A percentile compares a stretch with the other conserved stretches of the same genome.
These are phyloP conservation scores for Torymus texanus DNA, from an alignment of 2,888 invertebrate species.

Conservation along the genomic window DNA sequence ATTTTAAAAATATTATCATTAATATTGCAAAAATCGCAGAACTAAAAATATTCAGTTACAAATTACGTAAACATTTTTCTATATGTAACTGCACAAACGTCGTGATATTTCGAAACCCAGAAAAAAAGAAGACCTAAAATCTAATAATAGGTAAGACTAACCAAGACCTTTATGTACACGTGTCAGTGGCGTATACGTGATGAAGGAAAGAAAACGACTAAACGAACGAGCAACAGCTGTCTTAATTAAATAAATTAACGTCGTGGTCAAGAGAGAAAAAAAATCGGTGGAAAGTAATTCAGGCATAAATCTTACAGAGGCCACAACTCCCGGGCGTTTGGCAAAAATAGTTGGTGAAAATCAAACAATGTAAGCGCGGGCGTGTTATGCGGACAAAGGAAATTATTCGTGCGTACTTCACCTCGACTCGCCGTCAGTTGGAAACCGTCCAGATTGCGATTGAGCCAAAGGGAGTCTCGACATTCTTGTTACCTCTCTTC, in stretches of 20 bases:
- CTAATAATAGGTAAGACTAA: no score
- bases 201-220: not conserved
- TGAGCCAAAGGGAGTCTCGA: constrained; percentile 17
- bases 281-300: no score
- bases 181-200: not conserved
- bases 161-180: no score
- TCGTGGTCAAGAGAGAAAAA: no score
- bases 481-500: constrained; percentile 12
- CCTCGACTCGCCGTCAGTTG: constrained; percentile 20
- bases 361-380: constrained; percentile 4
- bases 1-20: no score
- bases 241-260: constrained; percentile 14
- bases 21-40: not conserved
- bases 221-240: constrained; percentile 12
- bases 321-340: not conserved
- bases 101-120: not conserved
- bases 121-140: no score
- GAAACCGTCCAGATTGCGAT: constrained; percentile 37
- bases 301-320: not conserved
- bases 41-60: not conserved
- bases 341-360: constrained; percentile 12
- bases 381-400: constrained; percentile 7
- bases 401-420: constrained; percentile 21
- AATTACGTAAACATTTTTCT: constrained; percentile 13
- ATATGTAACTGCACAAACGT: not conserved